Evolutionary conservation across 2,888 invertebrate genomes (phyloP).

Genomic region (Athrips mouffetella): DNA sequence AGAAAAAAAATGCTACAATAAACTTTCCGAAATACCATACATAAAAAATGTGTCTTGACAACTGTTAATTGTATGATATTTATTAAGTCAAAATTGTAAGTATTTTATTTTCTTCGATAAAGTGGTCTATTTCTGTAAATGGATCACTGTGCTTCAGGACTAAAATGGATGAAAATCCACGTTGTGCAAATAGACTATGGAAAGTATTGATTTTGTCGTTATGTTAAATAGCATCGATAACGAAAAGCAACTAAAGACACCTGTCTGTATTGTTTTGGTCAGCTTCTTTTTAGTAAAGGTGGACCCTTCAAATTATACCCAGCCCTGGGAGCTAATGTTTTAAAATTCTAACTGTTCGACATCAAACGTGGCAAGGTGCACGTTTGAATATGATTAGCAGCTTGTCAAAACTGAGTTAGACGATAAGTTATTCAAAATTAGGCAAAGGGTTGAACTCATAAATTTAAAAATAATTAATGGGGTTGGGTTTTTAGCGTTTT

Average conservation of each 20-base stretch:
- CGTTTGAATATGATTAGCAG: conserved; percentile 76
- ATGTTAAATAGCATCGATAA: too few relatives aligned
- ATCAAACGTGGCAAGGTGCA: conserved; percentile 68
- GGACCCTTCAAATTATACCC: conserved; percentile 55
- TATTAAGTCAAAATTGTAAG: too few relatives aligned
- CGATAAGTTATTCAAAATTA: conserved; percentile 66
- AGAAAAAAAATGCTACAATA: too few relatives aligned
- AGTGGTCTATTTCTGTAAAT: too few relatives aligned
- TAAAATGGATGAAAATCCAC: too few relatives aligned
- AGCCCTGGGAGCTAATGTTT: conserved; percentile 56
- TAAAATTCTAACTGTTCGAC: conserved; percentile 61
- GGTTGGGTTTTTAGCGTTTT: conserved; percentile 6
- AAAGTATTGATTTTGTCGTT: too few relatives aligned
- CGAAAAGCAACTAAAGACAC: conserved; percentile 34
- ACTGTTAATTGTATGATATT: too few relatives aligned
- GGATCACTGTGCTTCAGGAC: too few relatives aligned
- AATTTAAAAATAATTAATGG: conserved; percentile 41
- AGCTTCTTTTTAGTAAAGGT: conserved; percentile 54
- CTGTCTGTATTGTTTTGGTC: conserved; percentile 49
- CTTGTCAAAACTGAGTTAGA: conserved; percentile 74
- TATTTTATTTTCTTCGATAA: too few relatives aligned
- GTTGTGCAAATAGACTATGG: too few relatives aligned
- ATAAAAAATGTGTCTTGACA: too few relatives aligned
- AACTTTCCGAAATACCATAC: too few relatives aligned
- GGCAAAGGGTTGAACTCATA: conserved; percentile 60